These are phyloP conservation scores for Phoeniculus purpureus DNA, from an alignment of 2,797 vertebrate species.

Conservation along the genomic window DNA sequence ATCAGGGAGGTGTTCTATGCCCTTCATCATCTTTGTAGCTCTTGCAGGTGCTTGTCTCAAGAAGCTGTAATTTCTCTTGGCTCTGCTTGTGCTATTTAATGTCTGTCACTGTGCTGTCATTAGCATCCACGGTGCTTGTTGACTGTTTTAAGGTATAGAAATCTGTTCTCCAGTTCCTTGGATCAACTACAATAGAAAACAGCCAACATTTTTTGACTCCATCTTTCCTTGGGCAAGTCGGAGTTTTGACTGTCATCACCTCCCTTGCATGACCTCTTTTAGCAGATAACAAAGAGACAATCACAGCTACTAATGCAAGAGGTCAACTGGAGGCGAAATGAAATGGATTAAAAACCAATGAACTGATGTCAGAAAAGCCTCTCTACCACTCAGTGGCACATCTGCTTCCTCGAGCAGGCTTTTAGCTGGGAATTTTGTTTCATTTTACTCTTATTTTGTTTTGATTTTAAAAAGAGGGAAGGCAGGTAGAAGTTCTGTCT, in stretches of 20 bases:
- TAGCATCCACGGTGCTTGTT: not conserved
- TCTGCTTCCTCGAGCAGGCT: not conserved
- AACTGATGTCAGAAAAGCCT: not conserved
- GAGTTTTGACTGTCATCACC: not conserved
- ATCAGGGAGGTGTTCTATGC: no score
- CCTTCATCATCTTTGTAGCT: not conserved
- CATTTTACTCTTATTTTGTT: not conserved
- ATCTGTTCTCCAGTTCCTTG: not conserved
- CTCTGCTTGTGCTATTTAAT: not conserved
- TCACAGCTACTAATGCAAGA: constrained; percentile 30
- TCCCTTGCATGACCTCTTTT: not conserved
- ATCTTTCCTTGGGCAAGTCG: not conserved
- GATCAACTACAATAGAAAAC: not conserved
- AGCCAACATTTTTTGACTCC: not conserved
- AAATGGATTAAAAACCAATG: not conserved
- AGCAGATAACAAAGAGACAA: constrained; percentile 32
- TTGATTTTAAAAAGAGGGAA: constrained; percentile 1
- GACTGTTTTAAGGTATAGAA: not conserved
- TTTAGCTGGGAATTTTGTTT: constrained; percentile 1
- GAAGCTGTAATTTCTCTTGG: not conserved
- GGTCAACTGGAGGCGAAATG: constrained; percentile 30
- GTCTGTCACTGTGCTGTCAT: not conserved
- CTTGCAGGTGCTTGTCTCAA: not conserved
- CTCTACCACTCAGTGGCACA: not conserved
- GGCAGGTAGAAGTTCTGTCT: not conserved